A percentile compares a stretch with the other conserved stretches of the same genome.
Conservation (phyloP, 2,113 vertebrate species). For the Carlito syrichta region DNA sequence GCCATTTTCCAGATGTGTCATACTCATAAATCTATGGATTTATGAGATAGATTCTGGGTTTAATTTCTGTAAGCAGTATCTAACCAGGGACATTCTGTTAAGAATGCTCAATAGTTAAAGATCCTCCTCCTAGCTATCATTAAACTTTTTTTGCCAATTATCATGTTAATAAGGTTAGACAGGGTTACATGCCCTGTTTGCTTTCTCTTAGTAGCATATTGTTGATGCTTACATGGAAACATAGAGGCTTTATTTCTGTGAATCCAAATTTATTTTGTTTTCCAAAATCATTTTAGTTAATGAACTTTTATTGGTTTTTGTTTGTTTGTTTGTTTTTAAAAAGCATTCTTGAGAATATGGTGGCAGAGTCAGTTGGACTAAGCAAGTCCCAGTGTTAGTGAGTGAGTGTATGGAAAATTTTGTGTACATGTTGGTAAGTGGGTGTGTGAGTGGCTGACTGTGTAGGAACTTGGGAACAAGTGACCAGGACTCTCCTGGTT, state of each 20-base stretch:
- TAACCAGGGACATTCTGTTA: neutral
- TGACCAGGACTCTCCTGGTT: too few relatives aligned
- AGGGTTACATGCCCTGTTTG: neutral
- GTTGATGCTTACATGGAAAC: neutral
- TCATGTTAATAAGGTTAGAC: neutral
- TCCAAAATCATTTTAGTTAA: conserved; percentile 5
- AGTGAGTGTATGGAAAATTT: too few relatives aligned
- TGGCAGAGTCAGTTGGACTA: too few relatives aligned
- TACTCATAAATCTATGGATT: neutral
- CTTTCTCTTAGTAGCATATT: neutral
- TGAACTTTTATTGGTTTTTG: neutral
- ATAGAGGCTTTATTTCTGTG: neutral
- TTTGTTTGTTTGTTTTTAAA: too few relatives aligned
- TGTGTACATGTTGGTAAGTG: too few relatives aligned
- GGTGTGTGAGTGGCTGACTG: too few relatives aligned
- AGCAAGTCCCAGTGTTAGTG: too few relatives aligned
- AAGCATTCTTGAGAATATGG: too few relatives aligned
- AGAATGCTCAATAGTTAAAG: neutral
- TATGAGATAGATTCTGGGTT: neutral
- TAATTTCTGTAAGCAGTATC: neutral
- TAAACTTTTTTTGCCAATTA: neutral
- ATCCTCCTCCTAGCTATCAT: neutral
- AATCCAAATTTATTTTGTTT: neutral
- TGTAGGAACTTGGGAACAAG: too few relatives aligned
- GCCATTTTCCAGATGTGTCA: neutral